A percentile compares a stretch with the other conserved stretches of the same genome.
These are phyloP conservation scores for Scaptomyza montana DNA, from an alignment of 1,140 invertebrate genomes.

Conservation along the genomic window DNA sequence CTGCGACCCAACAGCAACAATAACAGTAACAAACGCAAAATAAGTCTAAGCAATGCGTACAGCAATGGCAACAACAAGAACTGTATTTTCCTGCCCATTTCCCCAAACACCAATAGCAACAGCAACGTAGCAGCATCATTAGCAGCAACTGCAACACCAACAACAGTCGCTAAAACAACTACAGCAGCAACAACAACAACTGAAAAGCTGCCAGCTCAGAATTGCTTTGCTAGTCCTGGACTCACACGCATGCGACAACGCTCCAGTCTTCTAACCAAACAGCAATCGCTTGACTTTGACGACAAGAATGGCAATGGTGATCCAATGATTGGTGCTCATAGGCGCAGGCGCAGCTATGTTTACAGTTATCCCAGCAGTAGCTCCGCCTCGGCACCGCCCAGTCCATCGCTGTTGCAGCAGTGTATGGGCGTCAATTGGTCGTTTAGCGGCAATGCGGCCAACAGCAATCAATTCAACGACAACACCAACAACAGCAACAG, in stretches of 20 bases:
- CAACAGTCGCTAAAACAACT: constrained; percentile 86
- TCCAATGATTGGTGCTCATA: constrained; percentile 75
- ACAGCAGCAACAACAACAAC: constrained; percentile 85
- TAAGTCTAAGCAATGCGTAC: constrained; percentile 85
- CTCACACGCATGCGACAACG: constrained; percentile 87
- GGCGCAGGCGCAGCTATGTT: constrained; percentile 66
- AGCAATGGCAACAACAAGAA: constrained; percentile 86
- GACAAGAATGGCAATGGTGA: constrained; percentile 54
- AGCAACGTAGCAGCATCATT: constrained; percentile 88
- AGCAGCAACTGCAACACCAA: constrained; percentile 44
- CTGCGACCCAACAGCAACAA: constrained; percentile 18
- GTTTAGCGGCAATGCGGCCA: constrained; percentile 47
- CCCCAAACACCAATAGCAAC: constrained; percentile 84
- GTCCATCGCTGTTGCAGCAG: constrained; percentile 75
- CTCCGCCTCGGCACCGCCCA: constrained; percentile 80
- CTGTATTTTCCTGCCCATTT: constrained; percentile 93
- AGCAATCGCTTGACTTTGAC: constrained; percentile 75
- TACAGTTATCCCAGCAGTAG: constrained; percentile 65
- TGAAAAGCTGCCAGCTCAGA: constrained; percentile 83
- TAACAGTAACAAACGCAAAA: constrained; percentile 84
- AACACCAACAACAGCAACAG: constrained; percentile 26
- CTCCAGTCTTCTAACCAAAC: constrained; percentile 63
- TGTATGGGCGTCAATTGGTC: constrained; percentile 58
- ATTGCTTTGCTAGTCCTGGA: constrained; percentile 93
- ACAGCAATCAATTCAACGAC: constrained; percentile 26